A percentile compares a stretch with the other conserved stretches of the same genome.
These are phyloP conservation scores for Numenius arquata DNA, from an alignment of 2,113 vertebrate species.

Conservation along the genomic window DNA sequence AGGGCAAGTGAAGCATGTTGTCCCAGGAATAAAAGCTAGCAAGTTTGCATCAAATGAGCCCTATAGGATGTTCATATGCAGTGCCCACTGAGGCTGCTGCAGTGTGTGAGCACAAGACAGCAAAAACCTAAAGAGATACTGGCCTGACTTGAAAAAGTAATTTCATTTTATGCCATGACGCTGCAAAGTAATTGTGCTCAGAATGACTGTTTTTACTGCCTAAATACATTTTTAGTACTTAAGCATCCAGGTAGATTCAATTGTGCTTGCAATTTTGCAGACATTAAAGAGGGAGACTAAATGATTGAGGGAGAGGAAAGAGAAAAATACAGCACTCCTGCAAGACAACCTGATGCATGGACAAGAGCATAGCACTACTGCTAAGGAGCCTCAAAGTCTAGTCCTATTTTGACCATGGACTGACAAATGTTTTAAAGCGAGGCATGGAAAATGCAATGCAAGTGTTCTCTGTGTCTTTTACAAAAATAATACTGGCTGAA, in stretches of 20 bases:
- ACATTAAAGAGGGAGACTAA: neutral
- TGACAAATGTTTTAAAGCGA: neutral
- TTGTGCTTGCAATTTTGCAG: constrained; percentile 28
- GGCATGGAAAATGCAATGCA: neutral
- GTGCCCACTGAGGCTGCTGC: neutral
- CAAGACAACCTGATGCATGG: neutral
- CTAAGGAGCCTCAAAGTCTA: neutral
- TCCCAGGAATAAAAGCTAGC: neutral
- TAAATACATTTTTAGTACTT: constrained; percentile 20
- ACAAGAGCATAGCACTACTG: neutral
- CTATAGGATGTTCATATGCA: neutral
- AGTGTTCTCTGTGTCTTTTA: neutral
- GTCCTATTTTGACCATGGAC: neutral
- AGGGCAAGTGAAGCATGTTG: neutral
- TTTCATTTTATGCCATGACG: constrained; percentile 5
- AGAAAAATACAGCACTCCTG: neutral
- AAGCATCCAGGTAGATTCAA: constrained; percentile 18
- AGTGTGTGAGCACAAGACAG: neutral
- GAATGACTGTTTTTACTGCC: constrained; percentile 29
- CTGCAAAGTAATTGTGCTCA: neutral
- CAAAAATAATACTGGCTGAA: neutral
- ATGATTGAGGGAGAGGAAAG: neutral
- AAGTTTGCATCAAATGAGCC: neutral
- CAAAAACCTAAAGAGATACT: neutral
- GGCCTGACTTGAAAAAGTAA: neutral